Percentiles rank a stretch among this genome's conserved stretches.
These are phyloP conservation scores for Brachyhypopomus occidentalis DNA, from an alignment of 2,113 vertebrate species.

Conservation along the genomic window DNA sequence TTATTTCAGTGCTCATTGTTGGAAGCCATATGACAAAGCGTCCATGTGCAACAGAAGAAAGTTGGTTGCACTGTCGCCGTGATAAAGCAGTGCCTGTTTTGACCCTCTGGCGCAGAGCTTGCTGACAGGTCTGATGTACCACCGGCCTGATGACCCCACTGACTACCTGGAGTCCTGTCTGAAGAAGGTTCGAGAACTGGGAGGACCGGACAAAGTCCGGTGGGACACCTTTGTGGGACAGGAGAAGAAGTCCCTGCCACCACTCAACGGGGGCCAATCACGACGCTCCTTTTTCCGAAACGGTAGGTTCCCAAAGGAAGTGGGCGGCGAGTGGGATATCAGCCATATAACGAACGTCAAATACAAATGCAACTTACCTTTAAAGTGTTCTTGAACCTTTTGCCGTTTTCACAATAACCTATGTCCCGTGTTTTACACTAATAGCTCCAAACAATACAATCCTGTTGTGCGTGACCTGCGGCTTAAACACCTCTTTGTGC, in stretches of 20 bases:
- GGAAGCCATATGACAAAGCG: too few relatives aligned
- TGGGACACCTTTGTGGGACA: constrained; percentile 98
- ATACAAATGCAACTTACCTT: not conserved
- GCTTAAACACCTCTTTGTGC: not conserved
- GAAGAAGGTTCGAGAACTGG: constrained; percentile 91
- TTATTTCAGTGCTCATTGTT: too few relatives aligned
- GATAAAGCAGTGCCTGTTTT: not conserved
- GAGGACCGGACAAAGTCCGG: constrained; percentile 90
- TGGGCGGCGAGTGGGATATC: constrained; percentile 10
- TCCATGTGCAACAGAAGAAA: too few relatives aligned
- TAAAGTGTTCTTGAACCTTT: not conserved
- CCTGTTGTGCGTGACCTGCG: not conserved
- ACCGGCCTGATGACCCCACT: constrained; percentile 93
- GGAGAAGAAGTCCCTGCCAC: constrained; percentile 92
- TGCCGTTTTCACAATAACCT: not conserved
- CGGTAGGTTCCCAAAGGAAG: constrained; percentile 75
- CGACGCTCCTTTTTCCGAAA: constrained; percentile 93
- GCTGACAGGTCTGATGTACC: constrained; percentile 95
- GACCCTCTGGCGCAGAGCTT: constrained; percentile 79
- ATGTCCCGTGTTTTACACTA: not conserved
- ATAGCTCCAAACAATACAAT: not conserved
- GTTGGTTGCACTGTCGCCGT: too few relatives aligned
- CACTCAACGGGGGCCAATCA: constrained; percentile 91
- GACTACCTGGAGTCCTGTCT: constrained; percentile 94
- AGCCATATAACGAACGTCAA: not conserved